Conservation (phyloP, 2,888 invertebrate genomes). For the Autographa pulchrina region DNA sequence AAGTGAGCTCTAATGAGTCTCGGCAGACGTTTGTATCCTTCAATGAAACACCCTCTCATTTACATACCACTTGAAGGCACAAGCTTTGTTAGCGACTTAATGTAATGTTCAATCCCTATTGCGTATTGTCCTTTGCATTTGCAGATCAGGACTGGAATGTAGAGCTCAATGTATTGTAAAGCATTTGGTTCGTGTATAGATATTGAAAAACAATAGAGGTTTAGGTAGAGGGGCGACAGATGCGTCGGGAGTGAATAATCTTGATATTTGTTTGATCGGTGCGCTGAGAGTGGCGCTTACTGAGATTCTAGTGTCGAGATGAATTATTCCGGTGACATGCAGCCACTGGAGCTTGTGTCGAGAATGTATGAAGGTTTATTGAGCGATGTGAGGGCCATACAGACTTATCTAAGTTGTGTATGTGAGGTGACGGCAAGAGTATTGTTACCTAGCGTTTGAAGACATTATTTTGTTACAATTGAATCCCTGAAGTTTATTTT, state of each 20-base stretch:
- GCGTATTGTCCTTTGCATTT: neutral
- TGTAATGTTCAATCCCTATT: neutral
- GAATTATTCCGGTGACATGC: neutral
- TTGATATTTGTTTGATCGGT: constrained; percentile 9
- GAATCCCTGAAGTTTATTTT: no score
- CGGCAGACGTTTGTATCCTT: constrained; percentile 22
- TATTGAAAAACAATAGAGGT: neutral
- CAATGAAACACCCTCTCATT: constrained; percentile 15
- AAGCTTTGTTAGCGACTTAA: neutral
- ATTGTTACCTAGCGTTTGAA: no score
- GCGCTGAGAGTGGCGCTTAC: neutral
- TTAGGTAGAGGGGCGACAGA: constrained; percentile 5
- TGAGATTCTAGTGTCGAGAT: neutral
- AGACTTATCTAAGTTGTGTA: no score
- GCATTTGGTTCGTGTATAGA: neutral
- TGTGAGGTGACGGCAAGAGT: no score
- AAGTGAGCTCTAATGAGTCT: neutral
- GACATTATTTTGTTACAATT: no score
- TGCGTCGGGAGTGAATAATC: constrained; percentile 5
- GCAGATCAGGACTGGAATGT: neutral
- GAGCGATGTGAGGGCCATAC: no score
- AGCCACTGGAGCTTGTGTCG: neutral
- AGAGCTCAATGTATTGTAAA: neutral
- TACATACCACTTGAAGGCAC: constrained; percentile 10
- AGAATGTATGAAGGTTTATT: no score